phyloP scores from a whole-genome alignment of 2,113 vertebrate genomes.

The Phaethornis superciliosus region DNA sequence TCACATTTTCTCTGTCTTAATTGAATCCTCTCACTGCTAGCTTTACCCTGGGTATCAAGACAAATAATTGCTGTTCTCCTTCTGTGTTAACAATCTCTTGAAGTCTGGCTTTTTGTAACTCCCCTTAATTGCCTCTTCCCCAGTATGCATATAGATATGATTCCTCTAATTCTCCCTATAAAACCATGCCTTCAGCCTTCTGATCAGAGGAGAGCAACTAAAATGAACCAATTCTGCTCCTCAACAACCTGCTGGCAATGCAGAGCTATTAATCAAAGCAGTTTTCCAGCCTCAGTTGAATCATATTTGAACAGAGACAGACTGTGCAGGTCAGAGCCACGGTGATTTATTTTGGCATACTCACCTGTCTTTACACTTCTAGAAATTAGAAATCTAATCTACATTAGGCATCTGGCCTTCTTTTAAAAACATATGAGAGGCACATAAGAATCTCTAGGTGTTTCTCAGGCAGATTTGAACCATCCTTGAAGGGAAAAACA shows the following conservation, averaged over 20 bases:
- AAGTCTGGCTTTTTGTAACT: slow-evolving; percentile 18
- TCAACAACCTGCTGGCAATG: neutral
- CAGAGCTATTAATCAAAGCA: neutral
- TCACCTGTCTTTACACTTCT: neutral
- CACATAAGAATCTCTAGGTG: neutral
- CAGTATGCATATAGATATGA: neutral
- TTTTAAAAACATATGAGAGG: neutral
- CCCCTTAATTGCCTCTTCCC: slow-evolving; percentile 22
- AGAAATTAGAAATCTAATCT: slow-evolving; percentile 8
- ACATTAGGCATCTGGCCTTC: neutral
- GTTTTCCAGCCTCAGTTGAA: slow-evolving; percentile 1
- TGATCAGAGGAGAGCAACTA: neutral
- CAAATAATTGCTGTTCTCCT: slow-evolving; percentile 44
- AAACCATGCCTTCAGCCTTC: neutral
- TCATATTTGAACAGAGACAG: neutral
- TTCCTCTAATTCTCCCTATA: neutral
- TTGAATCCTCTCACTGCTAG: slow-evolving; percentile 14
- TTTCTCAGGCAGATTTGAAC: neutral
- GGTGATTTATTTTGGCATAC: slow-evolving; percentile 8
- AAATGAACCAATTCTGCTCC: neutral
- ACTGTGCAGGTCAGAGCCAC: neutral
- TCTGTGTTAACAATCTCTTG: slow-evolving; percentile 22
- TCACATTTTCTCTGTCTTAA: slow-evolving; percentile 31
- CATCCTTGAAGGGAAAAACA: neutral
- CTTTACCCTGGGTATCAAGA: neutral